Evolutionary conservation across 2,888 invertebrate genomes (phyloP).

Genomic region (Cynaeus angustus): DNA sequence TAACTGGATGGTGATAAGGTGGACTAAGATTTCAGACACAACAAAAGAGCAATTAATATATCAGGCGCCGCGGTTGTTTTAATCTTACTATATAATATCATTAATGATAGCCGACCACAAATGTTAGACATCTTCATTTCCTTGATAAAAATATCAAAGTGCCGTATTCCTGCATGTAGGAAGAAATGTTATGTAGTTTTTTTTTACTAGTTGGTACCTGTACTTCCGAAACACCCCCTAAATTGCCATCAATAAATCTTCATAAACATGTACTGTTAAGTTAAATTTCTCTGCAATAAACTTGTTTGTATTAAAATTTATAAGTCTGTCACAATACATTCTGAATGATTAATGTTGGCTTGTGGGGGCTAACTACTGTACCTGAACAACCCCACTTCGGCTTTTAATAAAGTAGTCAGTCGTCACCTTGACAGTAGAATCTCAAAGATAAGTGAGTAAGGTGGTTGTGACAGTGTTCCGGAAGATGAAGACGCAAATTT

Average conservation of each 20-base stretch:
- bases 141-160: too few relatives aligned
- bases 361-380: constrained; percentile 10
- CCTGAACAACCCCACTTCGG: constrained; percentile 29
- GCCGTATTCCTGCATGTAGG: too few relatives aligned
- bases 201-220: constrained; percentile 28
- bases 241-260: constrained; percentile 47
- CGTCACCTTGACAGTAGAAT: constrained; percentile 17
- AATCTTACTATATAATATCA: neutral
- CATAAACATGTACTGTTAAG: constrained; percentile 40
- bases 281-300: constrained; percentile 44
- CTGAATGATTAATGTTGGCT: constrained; percentile 9
- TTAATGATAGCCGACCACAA: too few relatives aligned
- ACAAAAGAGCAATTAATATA: too few relatives aligned
- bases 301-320: constrained; percentile 8
- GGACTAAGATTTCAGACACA: too few relatives aligned
- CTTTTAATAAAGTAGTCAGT: constrained; percentile 24
- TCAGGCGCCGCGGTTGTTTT: neutral
- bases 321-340: constrained; percentile 12
- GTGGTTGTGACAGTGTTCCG: constrained; percentile 16
- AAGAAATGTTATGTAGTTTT: neutral
- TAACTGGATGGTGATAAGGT: too few relatives aligned
- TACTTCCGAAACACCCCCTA: constrained; percentile 10
- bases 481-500: constrained; percentile 16
- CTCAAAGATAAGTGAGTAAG: neutral
- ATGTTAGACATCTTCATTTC: too few relatives aligned